Evolutionary conservation across 2,797 vertebrate genomes (phyloP), one percentile per base, ranked within the genome.

Genomic region (Lagodon rhomboides): DNA sequence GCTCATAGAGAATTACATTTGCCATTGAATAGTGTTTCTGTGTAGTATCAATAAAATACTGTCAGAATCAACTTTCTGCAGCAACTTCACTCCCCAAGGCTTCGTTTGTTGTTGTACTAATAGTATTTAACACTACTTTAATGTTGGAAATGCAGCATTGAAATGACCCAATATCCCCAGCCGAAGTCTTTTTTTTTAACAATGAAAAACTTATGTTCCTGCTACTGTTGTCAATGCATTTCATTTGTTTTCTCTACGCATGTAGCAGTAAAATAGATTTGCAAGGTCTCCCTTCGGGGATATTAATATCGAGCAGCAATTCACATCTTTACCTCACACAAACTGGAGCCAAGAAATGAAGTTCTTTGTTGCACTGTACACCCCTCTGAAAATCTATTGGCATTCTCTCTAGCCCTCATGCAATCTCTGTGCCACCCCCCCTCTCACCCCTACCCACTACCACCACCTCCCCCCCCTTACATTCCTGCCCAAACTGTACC

Each of bases 281-380:
- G 72, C 65, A 63, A 60, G 61, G 80, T 69, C 83, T 85, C 82
- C 82, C 91, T 65, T 92, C 94, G 96, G 95, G 94, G 95, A 95
- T 95, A 96, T 97, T 96, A 96, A 97, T 97, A 95, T 96, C 91
- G 90, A 93, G 85, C 94, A 96, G 95, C 96, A 95, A 95, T 94
- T 96, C 79, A 94, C 94, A 95, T 96, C 94, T 95, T 95, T 95
- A 96, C 94, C 92, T 96, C 86, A 61, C 94, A 77, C 95, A 75
- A 88, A 78, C 69, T 51, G 60, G 65, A 82, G 71, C 72, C 95
- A 96, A 96, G 93, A 95, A 95, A 96, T 96, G 93, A 96, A 96
- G 92, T 93, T 94, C 72, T 90, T 97, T 93, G 91, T 96, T 96
- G 58, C 67, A 71, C 80, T 65, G 96, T 95, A 96, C 95, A 95